phyloP scores from a whole-genome alignment of 2,888 invertebrate species.

The Omphaloscelis lunosa region DNA sequence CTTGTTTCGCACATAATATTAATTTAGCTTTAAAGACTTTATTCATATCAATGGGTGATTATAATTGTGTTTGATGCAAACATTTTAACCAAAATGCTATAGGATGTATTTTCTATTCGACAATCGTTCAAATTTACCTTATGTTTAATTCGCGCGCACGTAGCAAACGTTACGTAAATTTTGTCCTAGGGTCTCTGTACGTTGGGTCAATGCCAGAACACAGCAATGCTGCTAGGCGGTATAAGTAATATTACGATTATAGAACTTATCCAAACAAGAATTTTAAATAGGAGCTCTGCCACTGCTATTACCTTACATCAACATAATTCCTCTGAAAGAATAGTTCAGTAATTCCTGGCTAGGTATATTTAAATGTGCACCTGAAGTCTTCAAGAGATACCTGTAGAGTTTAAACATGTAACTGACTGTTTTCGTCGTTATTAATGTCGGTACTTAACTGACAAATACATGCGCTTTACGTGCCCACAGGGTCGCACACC shows the following conservation, averaged over 20 bases:
- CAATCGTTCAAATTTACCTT: too few species aligned
- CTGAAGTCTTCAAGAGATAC: neutral
- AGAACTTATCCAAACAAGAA: neutral
- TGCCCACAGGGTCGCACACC: slow-evolving; percentile 29
- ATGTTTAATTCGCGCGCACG: too few species aligned
- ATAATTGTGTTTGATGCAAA: too few species aligned
- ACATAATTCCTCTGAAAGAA: neutral
- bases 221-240: neutral
- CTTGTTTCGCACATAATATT: too few species aligned
- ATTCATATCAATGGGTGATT: too few species aligned
- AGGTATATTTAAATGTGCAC: neutral
- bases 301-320: too few species aligned
- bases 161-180: neutral
- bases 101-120: too few species aligned
- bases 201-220: neutral
- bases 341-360: neutral
- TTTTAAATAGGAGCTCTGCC: neutral
- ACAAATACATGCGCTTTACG: slow-evolving; percentile 51
- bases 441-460: slow-evolving; percentile 44
- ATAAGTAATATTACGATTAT: neutral
- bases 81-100: too few species aligned
- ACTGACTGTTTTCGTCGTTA: slow-evolving; percentile 22
- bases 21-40: too few species aligned
- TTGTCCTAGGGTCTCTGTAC: neutral
- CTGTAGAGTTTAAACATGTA: slow-evolving; percentile 30